Base-by-base conservation (phyloP, 2,113 vertebrate species). In the Glaucomys volans region DNA sequence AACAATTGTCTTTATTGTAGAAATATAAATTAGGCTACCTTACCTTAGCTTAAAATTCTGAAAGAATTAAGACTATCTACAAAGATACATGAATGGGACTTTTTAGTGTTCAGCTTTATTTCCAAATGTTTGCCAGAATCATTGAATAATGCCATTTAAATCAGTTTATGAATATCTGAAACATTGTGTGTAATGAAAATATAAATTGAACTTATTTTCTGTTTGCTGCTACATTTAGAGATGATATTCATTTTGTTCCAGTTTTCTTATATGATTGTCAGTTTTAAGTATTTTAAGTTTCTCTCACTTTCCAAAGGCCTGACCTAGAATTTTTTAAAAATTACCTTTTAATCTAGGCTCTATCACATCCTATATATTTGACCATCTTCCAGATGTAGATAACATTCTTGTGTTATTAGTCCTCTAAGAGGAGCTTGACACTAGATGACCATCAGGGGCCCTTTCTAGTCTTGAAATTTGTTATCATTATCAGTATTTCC, bases 241-340 rank as follows among this genome's bases (percentile, higher is more conserved):
- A 24, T 37, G 2, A 24, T 75, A 93, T 66, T 67, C 69, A 42
- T 66, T 91, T 93, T 47, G 5, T 83, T 44, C 26, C 24, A 74
- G 8, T 86, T 96, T 30, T 80, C 50, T 50, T 84, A 52, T 44
- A 14, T 66, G 44, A 54, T 62, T 30, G 24, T 92, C 47, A n/a
- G 71, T 77, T 87, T 96, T 90, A 90, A 77, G 59, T 92, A 74
- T 67, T 94, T 94, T 67, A 28, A 52, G 0, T 83, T 88, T 95
- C 32, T 83, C 8, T 72, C 26, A 16, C 22, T 26, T 96, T 37
- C 32, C 37, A 79, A 40, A 69, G 16, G 35, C 71, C 32, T 47
- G 37, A 89, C 44, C 26, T 90, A 84, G 30, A 66, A 62, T n/a
- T 92, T n/a, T 67, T n/a, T 67, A 37, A 92, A 54, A 76, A 66